Percentiles rank a stretch among this genome's conserved stretches.
phyloP scores from a whole-genome alignment of 2,113 vertebrate genomes.

The Ursus arctos region DNA sequence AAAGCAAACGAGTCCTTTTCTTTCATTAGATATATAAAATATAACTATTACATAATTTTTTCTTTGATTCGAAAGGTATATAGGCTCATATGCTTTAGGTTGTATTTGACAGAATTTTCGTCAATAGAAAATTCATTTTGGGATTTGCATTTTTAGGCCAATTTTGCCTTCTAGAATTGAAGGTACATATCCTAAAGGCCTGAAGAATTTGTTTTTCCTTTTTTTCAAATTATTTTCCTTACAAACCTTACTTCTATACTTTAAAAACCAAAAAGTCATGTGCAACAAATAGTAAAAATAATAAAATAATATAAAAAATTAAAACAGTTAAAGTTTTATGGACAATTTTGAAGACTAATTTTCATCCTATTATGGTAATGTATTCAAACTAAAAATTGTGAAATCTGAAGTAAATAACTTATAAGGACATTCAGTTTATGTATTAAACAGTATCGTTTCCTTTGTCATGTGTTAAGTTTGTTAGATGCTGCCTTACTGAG shows the following conservation, averaged over 20 bases:
- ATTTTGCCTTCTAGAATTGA: not conserved
- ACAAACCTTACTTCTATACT: not conserved
- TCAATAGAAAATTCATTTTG: not conserved
- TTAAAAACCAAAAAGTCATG: not conserved
- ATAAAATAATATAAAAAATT: not conserved
- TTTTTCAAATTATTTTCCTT: not conserved
- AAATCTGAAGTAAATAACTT: not conserved
- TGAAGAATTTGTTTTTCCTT: not conserved
- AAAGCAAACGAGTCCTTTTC: not conserved
- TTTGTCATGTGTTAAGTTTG: not conserved
- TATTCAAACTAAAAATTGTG: not conserved
- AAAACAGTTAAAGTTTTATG: slow-evolving; percentile 1
- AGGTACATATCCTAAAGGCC: not conserved
- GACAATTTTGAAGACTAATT: not conserved
- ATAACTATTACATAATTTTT: not conserved
- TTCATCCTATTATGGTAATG: not conserved
- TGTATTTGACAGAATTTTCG: slow-evolving; percentile 4
- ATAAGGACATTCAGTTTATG: not conserved
- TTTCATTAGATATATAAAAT: not conserved
- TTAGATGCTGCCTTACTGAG: not conserved
- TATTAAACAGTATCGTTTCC: not conserved
- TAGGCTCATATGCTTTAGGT: not conserved
- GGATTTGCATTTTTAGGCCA: not conserved
- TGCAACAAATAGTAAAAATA: slow-evolving; percentile 4
- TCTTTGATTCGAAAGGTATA: not conserved